These are phyloP conservation scores for Siderastrea siderea DNA, from an alignment of 92 coral and sea anemone genomes.

Conservation along the genomic window DNA sequence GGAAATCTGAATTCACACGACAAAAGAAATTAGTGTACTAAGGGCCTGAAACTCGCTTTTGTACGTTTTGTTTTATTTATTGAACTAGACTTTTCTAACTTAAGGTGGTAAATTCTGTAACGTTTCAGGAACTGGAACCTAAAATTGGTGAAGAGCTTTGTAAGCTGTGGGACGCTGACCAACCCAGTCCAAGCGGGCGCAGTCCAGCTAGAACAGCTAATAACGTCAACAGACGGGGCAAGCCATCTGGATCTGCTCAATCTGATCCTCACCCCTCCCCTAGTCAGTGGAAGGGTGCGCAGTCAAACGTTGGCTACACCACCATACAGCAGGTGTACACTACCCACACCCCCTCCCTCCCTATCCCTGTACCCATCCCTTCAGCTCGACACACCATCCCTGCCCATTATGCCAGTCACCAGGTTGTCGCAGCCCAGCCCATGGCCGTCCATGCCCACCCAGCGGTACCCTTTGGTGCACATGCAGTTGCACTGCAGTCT, in stretches of 20 bases:
- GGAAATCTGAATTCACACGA: too few relatives aligned
- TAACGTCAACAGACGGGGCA: conserved; percentile 64
- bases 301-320: conserved; percentile 70
- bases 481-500: conserved; percentile 61
- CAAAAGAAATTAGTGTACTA: too few relatives aligned
- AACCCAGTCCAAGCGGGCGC: conserved; percentile 42
- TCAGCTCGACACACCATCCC: conserved; percentile 82
- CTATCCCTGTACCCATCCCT: conserved; percentile 96
- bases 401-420: conserved; percentile 79
- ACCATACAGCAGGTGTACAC: conserved; percentile 87
- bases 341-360: conserved; percentile 98
- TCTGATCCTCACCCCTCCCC: conserved; percentile 64
- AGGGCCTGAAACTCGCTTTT: too few relatives aligned
- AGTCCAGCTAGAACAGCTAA: conserved; percentile 32
- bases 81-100: too few relatives aligned
- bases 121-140: conserved; percentile 89
- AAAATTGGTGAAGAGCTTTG: conserved; percentile 93
- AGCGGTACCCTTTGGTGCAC: conserved; percentile 66
- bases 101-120: background rate
- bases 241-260: conserved; percentile 52
- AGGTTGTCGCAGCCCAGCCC: conserved; percentile 70
- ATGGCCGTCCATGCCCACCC: conserved; percentile 76
- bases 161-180: conserved; percentile 88
- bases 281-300: conserved; percentile 85
- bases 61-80: too few relatives aligned